Conservation (phyloP, 1,140 invertebrate species). For the Cydia fagiglandana region DNA sequence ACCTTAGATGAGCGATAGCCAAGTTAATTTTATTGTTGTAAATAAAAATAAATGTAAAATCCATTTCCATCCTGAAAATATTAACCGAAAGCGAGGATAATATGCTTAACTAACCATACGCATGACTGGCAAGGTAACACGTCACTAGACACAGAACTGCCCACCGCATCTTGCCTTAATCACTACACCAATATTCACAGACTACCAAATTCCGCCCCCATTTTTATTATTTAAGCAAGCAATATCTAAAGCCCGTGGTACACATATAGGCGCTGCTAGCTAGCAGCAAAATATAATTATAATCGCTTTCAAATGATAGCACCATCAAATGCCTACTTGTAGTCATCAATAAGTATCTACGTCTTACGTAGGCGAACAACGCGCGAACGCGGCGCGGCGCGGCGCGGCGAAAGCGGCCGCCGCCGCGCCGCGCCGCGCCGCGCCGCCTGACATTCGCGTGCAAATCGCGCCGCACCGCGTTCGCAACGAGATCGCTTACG, state of each 20-base stretch:
- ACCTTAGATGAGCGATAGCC: too few relatives aligned
- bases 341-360: too few relatives aligned
- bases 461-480: too few relatives aligned
- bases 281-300: neutral
- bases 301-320: neutral
- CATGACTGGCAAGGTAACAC: neutral
- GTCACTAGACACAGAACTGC: conserved; percentile 16
- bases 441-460: too few relatives aligned
- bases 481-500: too few relatives aligned
- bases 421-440: too few relatives aligned
- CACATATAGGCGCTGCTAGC: neutral
- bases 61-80: neutral
- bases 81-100: neutral
- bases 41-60: neutral
- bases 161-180: conserved; percentile 20
- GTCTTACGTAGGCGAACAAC: too few relatives aligned
- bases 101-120: neutral
- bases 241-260: conserved; percentile 18
- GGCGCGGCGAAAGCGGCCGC: too few relatives aligned
- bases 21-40: neutral
- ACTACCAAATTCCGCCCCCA: conserved; percentile 6
- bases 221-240: neutral
- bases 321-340: neutral
- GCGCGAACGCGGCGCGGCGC: too few relatives aligned
- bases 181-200: conserved; percentile 12